Conservation (phyloP, 2,888 invertebrate species). For the Aphodius sticticus region DNA sequence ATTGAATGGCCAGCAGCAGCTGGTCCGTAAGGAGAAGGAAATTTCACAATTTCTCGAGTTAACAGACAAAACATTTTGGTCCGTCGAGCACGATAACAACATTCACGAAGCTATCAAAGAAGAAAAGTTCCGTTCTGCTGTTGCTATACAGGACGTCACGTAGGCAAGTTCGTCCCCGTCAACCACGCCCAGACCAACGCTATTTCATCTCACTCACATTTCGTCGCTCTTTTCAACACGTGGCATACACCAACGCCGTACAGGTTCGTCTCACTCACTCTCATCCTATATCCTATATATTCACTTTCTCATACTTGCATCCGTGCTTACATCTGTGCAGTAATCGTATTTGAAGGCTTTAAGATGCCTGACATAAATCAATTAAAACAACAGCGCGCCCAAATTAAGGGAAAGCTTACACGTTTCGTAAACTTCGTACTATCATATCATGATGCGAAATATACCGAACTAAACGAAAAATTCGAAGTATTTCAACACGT, state of each 20-base stretch:
- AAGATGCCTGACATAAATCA: neutral
- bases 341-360: neutral
- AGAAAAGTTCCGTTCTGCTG: neutral
- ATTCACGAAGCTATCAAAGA: neutral
- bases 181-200: neutral
- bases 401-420: neutral
- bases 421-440: neutral
- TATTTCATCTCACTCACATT: too few species aligned
- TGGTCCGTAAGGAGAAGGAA: neutral
- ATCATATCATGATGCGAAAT: neutral
- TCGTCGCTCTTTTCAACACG: too few species aligned
- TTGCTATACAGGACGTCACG: neutral
- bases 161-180: neutral
- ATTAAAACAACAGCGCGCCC: conserved; percentile 4
- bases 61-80: neutral
- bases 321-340: neutral
- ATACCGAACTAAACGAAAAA: neutral
- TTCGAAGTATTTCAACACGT: neutral
- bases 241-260: too few species aligned
- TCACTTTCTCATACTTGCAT: neutral
- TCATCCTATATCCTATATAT: neutral
- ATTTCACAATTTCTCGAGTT: too few species aligned
- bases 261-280: neutral
- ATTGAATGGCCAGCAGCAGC: neutral
- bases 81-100: neutral